Conservation (phyloP, 2,113 vertebrate genomes). For the Solea senegalensis region DNA sequence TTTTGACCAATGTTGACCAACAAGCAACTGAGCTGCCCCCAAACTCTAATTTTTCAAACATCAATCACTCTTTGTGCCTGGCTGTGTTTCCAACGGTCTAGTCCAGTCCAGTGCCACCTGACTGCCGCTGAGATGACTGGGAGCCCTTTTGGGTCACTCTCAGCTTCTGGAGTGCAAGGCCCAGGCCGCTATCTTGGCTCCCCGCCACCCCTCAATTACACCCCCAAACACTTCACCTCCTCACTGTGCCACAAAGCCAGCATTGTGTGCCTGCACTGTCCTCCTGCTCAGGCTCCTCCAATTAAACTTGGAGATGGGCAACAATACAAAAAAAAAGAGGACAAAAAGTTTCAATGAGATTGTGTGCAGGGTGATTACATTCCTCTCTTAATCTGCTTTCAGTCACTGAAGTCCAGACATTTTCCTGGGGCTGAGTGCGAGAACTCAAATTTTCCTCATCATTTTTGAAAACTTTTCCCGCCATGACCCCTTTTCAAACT, state of each 20-base stretch:
- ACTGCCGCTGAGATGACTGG: constrained; percentile 52
- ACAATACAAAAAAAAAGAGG: background rate
- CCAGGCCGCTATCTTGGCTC: constrained; percentile 81
- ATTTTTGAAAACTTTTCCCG: no score
- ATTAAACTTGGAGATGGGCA: constrained; percentile 85
- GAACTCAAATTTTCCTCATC: no score
- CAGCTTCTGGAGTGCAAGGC: constrained; percentile 66
- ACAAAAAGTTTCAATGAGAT: constrained; percentile 9
- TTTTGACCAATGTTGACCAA: constrained; percentile 23
- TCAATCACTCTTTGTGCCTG: constrained; percentile 35
- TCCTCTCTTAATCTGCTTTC: no score
- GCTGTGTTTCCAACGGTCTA: constrained; percentile 34
- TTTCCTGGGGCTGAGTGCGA: no score
- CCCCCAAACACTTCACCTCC: constrained; percentile 55
- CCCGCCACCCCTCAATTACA: background rate
- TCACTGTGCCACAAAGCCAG: constrained; percentile 86
- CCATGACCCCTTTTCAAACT: no score
- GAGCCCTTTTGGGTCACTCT: constrained; percentile 29
- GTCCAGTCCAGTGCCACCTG: constrained; percentile 65
- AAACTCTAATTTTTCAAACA: background rate
- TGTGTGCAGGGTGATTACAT: no score
- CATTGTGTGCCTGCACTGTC: constrained; percentile 83
- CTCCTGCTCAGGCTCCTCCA: constrained; percentile 81
- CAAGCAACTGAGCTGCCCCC: constrained; percentile 7
- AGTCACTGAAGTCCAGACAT: no score